Percentiles rank a stretch among this genome's conserved stretches.
Evolutionary conservation across 2,888 invertebrate species (phyloP).

Genomic region (Zelleria hepariella): DNA sequence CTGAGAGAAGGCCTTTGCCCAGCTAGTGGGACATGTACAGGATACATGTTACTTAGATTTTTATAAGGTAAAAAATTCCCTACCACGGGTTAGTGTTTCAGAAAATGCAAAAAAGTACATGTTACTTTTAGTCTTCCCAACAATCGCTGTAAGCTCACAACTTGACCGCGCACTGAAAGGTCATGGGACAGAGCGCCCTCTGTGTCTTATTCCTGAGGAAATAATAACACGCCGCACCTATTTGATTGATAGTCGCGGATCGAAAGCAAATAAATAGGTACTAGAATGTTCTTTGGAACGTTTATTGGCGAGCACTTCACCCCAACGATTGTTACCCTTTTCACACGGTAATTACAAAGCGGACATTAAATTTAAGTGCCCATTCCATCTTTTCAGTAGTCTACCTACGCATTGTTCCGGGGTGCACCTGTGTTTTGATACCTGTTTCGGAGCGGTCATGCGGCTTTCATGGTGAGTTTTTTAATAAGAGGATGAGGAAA

Average conservation of each 20-base stretch:
- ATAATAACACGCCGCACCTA: constrained; percentile 4
- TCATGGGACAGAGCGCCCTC: constrained; percentile 30
- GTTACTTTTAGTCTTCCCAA: too few species aligned
- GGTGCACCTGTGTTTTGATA: neutral
- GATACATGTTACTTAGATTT: too few species aligned
- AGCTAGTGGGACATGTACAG: too few species aligned
- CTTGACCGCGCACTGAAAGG: constrained; percentile 21
- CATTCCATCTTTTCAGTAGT: neutral
- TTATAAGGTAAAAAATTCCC: too few species aligned
- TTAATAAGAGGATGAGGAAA: neutral
- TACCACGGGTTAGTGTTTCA: too few species aligned
- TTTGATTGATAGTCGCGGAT: constrained; percentile 2
- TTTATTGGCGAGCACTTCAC: neutral
- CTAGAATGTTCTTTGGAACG: neutral
- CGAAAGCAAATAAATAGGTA: neutral
- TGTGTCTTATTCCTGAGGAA: constrained; percentile 13
- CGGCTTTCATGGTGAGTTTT: neutral
- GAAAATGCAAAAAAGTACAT: too few species aligned
- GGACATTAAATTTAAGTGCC: constrained; percentile 1
- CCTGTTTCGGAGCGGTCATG: neutral
- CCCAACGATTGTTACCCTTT: neutral
- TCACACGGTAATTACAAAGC: constrained; percentile 2
- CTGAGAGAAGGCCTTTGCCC: too few species aligned
- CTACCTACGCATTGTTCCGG: neutral
- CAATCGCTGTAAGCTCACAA: constrained; percentile 4